Conservation (phyloP, 2,797 vertebrate species). For the Pyrocephalus nanus region DNA sequence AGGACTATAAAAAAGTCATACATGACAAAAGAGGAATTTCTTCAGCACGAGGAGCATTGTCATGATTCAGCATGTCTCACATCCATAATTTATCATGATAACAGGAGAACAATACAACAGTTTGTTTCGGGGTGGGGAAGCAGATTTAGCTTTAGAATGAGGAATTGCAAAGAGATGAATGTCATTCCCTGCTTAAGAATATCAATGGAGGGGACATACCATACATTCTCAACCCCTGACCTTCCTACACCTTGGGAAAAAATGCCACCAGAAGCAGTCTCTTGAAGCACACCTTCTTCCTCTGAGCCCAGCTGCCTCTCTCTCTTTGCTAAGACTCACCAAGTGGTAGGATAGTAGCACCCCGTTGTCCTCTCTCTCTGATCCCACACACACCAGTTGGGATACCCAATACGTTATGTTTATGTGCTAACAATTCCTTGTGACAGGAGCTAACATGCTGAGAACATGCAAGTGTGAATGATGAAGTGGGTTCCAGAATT, state of each 20-base stretch:
- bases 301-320: neutral
- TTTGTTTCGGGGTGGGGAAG: neutral
- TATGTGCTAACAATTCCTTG: neutral
- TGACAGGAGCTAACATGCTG: neutral
- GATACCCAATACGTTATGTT: rapidly evolving
- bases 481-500: neutral
- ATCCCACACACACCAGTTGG: rapidly evolving
- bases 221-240: neutral
- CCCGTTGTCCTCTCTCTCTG: neutral
- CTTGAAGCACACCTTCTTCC: neutral
- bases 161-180: neutral
- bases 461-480: neutral
- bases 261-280: neutral
- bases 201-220: neutral
- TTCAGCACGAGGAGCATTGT: neutral
- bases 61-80: neutral
- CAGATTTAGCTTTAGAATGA: neutral
- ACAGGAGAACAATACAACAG: neutral
- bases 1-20: neutral
- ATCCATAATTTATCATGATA: neutral
- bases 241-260: neutral
- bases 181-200: neutral
- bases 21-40: neutral
- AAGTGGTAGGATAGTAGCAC: too few species aligned
- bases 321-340: neutral